phyloP scores from a whole-genome alignment of 30 jellyfish, hydroid and myxozoan genomes.

The Kudoa iwatai region DNA sequence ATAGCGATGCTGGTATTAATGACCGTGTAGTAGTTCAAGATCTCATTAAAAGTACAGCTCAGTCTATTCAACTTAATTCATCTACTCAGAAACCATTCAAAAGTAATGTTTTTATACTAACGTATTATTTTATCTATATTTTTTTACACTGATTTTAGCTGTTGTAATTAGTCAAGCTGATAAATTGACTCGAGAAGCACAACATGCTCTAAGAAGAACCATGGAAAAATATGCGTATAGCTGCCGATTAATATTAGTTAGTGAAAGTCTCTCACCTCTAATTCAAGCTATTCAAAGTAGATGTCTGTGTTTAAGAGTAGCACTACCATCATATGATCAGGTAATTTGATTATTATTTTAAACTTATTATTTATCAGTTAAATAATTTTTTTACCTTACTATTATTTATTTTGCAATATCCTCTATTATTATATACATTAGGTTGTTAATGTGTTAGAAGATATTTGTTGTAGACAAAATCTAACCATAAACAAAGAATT shows the following conservation, averaged over 20 bases:
- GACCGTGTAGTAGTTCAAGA: slow-evolving; percentile 90
- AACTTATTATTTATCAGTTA: too few relatives aligned
- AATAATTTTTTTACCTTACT: too few relatives aligned
- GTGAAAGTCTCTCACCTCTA: slow-evolving; percentile 61
- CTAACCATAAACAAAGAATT: slow-evolving; percentile 11
- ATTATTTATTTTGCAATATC: too few relatives aligned
- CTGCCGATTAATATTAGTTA: slow-evolving; percentile 38
- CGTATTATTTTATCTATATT: too few relatives aligned
- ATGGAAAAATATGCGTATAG: slow-evolving; percentile 83
- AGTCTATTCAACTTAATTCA: slow-evolving; percentile 54
- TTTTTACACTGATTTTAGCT: slow-evolving; percentile 7
- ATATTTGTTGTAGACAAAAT: slow-evolving; percentile 43
- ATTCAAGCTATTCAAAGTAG: slow-evolving; percentile 88
- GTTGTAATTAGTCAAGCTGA: slow-evolving; percentile 69
- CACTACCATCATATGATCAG: slow-evolving; percentile 76
- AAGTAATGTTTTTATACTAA: slow-evolving; percentile 6
- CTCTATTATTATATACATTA: neutral
- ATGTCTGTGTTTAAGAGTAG: slow-evolving; percentile 51
- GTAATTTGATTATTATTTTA: slow-evolving; percentile 2
- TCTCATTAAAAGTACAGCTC: slow-evolving; percentile 62
- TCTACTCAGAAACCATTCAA: slow-evolving; percentile 43
- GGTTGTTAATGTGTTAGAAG: slow-evolving; percentile 19
- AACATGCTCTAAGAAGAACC: slow-evolving; percentile 83
- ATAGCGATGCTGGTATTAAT: slow-evolving; percentile 80
- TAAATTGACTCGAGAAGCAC: slow-evolving; percentile 73